phyloP scores from a whole-genome alignment of 2,888 invertebrate species.

The Eurytoma californica region DNA sequence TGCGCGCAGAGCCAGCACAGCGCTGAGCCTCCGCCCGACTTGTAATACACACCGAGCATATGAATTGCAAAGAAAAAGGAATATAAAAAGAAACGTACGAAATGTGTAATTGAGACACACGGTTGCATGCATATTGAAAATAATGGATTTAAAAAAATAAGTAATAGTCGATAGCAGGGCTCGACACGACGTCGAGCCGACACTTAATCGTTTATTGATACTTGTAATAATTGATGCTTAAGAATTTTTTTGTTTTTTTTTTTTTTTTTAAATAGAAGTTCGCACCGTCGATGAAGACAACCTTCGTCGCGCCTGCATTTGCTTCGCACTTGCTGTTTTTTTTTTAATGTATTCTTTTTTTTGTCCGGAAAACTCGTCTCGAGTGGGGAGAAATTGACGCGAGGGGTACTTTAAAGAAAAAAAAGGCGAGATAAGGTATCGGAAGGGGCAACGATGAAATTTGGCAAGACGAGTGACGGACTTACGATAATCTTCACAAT shows the following conservation, averaged over 20 bases:
- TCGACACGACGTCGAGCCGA: slow-evolving; percentile 66
- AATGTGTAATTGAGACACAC: slow-evolving; percentile 58
- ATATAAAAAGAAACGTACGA: slow-evolving; percentile 16
- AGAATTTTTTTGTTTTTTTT: slow-evolving; percentile 61
- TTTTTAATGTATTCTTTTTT: slow-evolving; percentile 62
- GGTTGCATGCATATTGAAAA: slow-evolving; percentile 60
- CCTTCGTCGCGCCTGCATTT: slow-evolving; percentile 68
- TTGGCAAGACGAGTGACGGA: slow-evolving; percentile 58
- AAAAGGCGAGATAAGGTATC: neutral
- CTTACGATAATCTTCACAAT: slow-evolving; percentile 68
- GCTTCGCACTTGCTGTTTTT: slow-evolving; percentile 66
- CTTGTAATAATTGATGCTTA: slow-evolving; percentile 65
- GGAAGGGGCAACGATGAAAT: slow-evolving; percentile 10
- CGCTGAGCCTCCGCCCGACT: slow-evolving; percentile 60
- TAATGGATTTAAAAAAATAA: slow-evolving; percentile 66
- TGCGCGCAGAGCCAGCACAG: slow-evolving; percentile 64
- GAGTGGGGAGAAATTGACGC: slow-evolving; percentile 10
- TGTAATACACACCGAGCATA: slow-evolving; percentile 53
- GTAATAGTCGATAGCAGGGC: slow-evolving; percentile 59
- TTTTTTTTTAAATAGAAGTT: slow-evolving; percentile 65
- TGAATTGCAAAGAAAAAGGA: slow-evolving; percentile 49
- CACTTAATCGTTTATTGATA: slow-evolving; percentile 61
- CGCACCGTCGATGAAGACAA: slow-evolving; percentile 68
- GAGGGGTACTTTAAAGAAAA: neutral
- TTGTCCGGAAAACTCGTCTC: slow-evolving; percentile 58